Base-by-base conservation (phyloP, 37 sponge, comb jelly and placozoan genomes). In the Spongilla lacustris region DNA sequence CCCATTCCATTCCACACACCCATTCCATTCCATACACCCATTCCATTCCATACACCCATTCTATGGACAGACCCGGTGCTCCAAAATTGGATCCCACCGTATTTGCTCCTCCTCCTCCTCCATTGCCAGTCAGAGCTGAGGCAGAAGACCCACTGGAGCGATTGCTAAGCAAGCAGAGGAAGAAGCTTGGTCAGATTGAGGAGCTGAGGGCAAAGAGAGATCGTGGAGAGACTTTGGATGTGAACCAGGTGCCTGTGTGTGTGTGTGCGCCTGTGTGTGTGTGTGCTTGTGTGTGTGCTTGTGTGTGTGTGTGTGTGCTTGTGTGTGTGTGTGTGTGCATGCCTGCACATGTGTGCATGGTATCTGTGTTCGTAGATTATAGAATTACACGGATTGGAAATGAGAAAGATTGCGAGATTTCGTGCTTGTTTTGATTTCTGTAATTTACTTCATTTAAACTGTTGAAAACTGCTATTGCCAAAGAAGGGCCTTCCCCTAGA, bases 101-200 rank as follows among this genome's bases (percentile, higher is more conserved):
- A 13, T 1, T 75, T 10, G 22, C 50, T 25, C 17, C 67, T 27
- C 26, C 71, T 50, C n/a, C 73, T 32, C 30, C 29, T 72, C 73
- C 73, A 10, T 24, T 12, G 0, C 31, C 29, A 1, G 73, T 14
- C 27, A 1, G 31, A 72, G 19, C 1, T 24, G 27, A n/a, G n/a
- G n/a, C 10, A 2, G 35, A 14, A 34, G 79, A 80, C 32, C 84
- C 85, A 0, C 68, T 66, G 19, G 84, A 80, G 41, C 90, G 87
- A 67, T 84, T 38, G 41, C 35, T 93, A 24, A 14, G 9, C 24
- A 74, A 83, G 49, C 81, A 90, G 21, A 29, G 34, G 49, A 93
- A 87, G 81, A 93, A 93, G 82, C 49, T 93, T 34, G 12, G 68
- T 22, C 87, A 90, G 58, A 93, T 93, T 67, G 46, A 86, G 71